phyloP scores from a whole-genome alignment of 2,888 invertebrate species.

The Dinocampus coccinellae region DNA sequence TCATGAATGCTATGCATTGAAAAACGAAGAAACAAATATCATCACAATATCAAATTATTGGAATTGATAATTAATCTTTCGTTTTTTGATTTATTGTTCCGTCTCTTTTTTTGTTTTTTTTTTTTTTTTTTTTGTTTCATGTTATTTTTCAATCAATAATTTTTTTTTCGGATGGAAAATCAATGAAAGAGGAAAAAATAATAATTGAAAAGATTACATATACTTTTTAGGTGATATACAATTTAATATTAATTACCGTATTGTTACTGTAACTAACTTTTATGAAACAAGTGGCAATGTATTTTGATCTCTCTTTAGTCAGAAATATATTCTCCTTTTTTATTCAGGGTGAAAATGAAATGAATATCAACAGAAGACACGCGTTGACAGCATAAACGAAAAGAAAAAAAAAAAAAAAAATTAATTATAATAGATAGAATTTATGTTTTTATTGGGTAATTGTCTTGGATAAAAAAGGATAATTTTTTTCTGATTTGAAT shows the following conservation, averaged over 20 bases:
- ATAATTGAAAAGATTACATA: conserved; percentile 52
- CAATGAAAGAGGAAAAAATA: conserved; percentile 46
- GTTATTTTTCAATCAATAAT: conserved; percentile 3
- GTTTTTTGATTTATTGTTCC: background rate
- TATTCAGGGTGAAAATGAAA: conserved; percentile 64
- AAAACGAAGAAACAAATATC: background rate
- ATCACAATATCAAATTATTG: background rate
- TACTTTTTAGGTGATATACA: conserved; percentile 49
- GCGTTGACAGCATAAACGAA: conserved; percentile 9
- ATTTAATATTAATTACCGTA: conserved; percentile 65
- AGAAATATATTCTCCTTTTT: conserved; percentile 73
- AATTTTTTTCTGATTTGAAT: conserved; percentile 54
- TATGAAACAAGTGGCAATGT: conserved; percentile 76
- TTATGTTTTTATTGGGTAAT: conserved; percentile 45
- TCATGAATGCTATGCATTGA: conserved; percentile 12
- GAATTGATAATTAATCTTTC: background rate
- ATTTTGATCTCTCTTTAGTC: conserved; percentile 81
- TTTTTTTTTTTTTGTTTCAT: conserved; percentile 19
- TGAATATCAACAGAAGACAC: conserved; percentile 37
- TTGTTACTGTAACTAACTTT: conserved; percentile 67
- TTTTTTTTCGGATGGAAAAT: background rate
- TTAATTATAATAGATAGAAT: background rate
- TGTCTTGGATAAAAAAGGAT: conserved; percentile 59
- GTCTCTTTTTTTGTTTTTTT: background rate
- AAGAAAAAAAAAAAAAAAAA: background rate